A percentile compares a stretch with the other conserved stretches of the same genome.
phyloP scores from a whole-genome alignment of 2,888 invertebrate species.

The Brachylomia viminalis region DNA sequence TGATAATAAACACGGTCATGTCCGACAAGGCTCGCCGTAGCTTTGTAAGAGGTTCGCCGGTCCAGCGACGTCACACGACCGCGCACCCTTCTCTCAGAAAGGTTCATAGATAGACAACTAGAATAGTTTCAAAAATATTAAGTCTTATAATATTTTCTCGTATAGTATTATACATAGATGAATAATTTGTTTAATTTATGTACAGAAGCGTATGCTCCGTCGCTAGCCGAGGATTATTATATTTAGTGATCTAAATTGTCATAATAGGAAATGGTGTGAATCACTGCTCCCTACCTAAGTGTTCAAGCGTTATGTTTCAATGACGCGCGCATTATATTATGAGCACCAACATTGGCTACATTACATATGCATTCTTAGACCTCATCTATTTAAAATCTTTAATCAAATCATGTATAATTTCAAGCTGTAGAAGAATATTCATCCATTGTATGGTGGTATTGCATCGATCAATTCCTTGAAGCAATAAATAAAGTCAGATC shows the following conservation, averaged over 20 bases:
- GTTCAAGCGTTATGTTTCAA: conserved; percentile 54
- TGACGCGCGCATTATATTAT: conserved; percentile 58
- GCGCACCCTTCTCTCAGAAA: conserved; percentile 71
- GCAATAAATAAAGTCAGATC: conserved; percentile 63
- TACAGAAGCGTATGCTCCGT: conserved; percentile 76
- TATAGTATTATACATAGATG: conserved; percentile 74
- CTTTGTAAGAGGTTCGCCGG: neutral
- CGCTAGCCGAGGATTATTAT: conserved; percentile 58
- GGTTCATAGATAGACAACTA: conserved; percentile 75
- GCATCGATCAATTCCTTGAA: conserved; percentile 60
- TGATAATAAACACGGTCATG: conserved; percentile 56
- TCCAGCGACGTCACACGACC: conserved; percentile 17
- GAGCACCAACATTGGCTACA: conserved; percentile 78
- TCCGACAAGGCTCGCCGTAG: neutral
- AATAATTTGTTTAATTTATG: conserved; percentile 74
- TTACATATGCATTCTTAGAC: conserved; percentile 44
- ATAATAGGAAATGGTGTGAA: conserved; percentile 63
- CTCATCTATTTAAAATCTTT: conserved; percentile 21
- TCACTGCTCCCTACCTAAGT: conserved; percentile 71
- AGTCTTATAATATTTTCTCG: conserved; percentile 79
- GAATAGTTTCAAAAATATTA: conserved; percentile 86
- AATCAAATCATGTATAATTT: conserved; percentile 22
- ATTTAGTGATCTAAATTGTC: conserved; percentile 58
- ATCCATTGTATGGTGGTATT: conserved; percentile 27
- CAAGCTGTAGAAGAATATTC: conserved; percentile 55